A percentile compares a stretch with the other conserved stretches of the same genome.
phyloP scores from a whole-genome alignment of 2,113 vertebrate species.

The Pluvialis apricaria region DNA sequence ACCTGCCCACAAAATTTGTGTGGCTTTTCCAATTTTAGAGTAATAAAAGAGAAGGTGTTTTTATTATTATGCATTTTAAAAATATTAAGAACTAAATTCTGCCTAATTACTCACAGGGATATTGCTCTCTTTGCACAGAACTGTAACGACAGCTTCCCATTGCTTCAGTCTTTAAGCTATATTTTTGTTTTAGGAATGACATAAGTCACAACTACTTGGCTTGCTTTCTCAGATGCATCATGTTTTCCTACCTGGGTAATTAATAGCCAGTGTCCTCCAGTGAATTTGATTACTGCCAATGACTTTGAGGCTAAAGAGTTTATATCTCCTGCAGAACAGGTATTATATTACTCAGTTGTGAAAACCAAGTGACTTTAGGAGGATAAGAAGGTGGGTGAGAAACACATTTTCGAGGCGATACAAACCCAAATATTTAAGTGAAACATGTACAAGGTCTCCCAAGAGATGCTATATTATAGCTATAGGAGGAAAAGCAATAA shows the following conservation, averaged over 20 bases:
- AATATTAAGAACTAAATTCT: background rate
- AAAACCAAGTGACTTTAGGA: background rate
- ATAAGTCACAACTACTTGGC: background rate
- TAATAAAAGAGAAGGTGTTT: background rate
- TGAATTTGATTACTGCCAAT: background rate
- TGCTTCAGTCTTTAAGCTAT: background rate
- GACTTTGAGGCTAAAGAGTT: background rate
- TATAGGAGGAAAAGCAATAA: slow-evolving; percentile 13
- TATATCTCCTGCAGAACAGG: background rate
- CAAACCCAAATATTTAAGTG: background rate
- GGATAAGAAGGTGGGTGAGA: background rate
- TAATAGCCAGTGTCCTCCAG: background rate
- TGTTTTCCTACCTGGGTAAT: background rate
- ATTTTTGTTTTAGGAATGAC: background rate
- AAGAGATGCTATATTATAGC: slow-evolving; percentile 1
- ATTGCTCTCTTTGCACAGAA: background rate
- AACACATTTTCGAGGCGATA: background rate
- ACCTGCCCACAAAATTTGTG: background rate
- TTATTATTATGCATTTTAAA: background rate
- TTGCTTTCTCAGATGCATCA: background rate
- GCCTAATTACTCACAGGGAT: background rate
- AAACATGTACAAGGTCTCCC: background rate
- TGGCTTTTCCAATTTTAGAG: background rate
- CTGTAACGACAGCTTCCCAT: background rate
- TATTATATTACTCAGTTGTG: background rate